Percentiles rank a stretch among this genome's conserved stretches.
Conservation (phyloP, 2,113 vertebrate genomes). For the Zosterops lateralis region DNA sequence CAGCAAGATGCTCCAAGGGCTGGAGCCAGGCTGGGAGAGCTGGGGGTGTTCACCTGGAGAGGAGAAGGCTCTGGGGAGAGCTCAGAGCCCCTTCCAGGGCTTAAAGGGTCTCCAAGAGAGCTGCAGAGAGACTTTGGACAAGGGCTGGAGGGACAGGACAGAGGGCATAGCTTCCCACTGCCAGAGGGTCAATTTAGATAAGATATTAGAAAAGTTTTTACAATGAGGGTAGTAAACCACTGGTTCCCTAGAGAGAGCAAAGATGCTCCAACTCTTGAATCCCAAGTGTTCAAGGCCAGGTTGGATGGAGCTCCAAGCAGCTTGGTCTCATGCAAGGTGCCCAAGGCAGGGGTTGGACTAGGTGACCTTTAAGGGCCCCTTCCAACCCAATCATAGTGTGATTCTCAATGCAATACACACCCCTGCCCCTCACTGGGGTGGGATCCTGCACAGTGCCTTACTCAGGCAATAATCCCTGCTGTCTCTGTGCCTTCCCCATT, state of each 20-base stretch:
- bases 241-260: neutral
- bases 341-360: neutral
- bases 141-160: neutral
- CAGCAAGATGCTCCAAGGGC: neutral
- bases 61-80: neutral
- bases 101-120: neutral
- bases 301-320: neutral
- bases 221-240: neutral
- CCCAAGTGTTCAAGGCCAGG: neutral
- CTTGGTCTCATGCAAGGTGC: neutral
- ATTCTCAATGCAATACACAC: neutral
- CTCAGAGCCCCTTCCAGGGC: neutral
- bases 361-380: neutral
- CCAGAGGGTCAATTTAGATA: neutral
- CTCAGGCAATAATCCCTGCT: neutral
- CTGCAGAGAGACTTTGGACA: neutral
- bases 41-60: neutral
- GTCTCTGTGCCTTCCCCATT: neutral
- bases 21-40: neutral
- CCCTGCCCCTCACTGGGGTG: rapidly evolving
- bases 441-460: neutral
- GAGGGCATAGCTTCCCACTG: neutral
- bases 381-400: neutral
- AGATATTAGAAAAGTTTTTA: no score
- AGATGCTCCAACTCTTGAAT: neutral